Evolutionary conservation across 2,113 vertebrate genomes (phyloP), one percentile per base, ranked within the genome.

Genomic region (Myiopsitta monachus): DNA sequence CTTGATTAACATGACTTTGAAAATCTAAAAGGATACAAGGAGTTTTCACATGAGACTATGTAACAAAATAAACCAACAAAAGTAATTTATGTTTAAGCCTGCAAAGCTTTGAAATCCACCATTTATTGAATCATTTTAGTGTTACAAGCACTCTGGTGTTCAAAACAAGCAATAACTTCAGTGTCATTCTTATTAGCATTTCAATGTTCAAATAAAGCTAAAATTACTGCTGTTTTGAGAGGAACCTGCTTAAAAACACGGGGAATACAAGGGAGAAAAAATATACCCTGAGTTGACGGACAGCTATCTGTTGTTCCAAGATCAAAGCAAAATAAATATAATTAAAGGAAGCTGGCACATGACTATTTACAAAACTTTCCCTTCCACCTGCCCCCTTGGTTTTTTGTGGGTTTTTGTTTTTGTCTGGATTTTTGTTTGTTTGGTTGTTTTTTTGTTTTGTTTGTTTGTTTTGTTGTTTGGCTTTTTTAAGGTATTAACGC

Each of bases 101-200:
- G 28, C 18, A 64, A 64, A 13, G 66, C 78, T 82, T 78, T 44
- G 78, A 82, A 91, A 87, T 69, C 47, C 62, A 68, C 79, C 39
- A 75, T 47, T 89, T 69, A 30, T 16, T 66, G 39, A 79, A 92
- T 81, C 52, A 64, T 85, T 78, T 76, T 31, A 67, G 31, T 83
- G 63, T 69, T 73, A 43, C 26, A 57, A 80, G 72, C 38, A 57
- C 59, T 80, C 38, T 33, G 46, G 49, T 70, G 41, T 61, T 87
- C 63, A 52, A 74, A 88, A 70, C 74, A 85, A 96, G 74, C 52
- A 66, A 27, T 82, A 96, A 88, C 79, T 83, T 83, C 18, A 86
- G 28, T 12, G n/a, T 66, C 54, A 57, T 7, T 64, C 46, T 84
- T 85, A 63, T 39, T 46, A 94, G 27, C 0, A 0, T 62, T 83